Evolutionary conservation across 2,797 vertebrate genomes (phyloP).

Genomic region (Pantherophis alleghaniensis): DNA sequence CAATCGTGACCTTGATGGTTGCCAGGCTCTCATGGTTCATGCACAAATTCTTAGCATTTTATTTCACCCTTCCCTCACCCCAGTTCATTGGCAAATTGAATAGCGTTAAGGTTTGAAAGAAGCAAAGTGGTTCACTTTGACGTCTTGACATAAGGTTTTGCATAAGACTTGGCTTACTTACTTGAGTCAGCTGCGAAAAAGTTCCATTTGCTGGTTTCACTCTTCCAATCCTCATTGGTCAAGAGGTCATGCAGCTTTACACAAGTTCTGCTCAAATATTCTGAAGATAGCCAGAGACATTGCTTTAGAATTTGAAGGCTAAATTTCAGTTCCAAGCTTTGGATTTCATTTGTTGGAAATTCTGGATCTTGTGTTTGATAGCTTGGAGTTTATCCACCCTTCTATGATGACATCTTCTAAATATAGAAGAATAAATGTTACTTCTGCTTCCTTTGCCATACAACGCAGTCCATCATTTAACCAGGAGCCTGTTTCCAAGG

Average conservation of each 20-base stretch:
- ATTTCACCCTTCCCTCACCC: too few relatives aligned
- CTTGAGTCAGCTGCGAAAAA: background rate
- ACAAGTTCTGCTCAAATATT: background rate
- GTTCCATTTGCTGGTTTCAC: background rate
- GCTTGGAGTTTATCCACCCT: background rate
- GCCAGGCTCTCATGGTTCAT: too few relatives aligned
- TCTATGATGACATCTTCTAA: background rate
- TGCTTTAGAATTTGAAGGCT: background rate
- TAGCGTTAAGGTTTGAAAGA: too few relatives aligned
- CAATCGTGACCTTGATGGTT: too few relatives aligned
- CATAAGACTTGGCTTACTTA: background rate
- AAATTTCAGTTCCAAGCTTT: background rate
- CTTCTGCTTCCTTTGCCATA: background rate
- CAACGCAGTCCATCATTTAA: fast-evolving
- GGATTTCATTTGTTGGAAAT: background rate
- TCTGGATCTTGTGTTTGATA: background rate
- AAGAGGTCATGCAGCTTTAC: background rate
- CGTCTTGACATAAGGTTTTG: background rate
- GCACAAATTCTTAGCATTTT: too few relatives aligned
- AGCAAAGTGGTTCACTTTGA: too few relatives aligned
- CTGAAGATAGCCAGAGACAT: background rate
- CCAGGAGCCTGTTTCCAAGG: background rate
- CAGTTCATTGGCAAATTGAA: too few relatives aligned
- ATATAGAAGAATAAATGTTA: background rate
- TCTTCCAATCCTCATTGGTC: background rate